Conservation (phyloP, 2,797 vertebrate genomes). For the Paratrypauchen microcephalus region DNA sequence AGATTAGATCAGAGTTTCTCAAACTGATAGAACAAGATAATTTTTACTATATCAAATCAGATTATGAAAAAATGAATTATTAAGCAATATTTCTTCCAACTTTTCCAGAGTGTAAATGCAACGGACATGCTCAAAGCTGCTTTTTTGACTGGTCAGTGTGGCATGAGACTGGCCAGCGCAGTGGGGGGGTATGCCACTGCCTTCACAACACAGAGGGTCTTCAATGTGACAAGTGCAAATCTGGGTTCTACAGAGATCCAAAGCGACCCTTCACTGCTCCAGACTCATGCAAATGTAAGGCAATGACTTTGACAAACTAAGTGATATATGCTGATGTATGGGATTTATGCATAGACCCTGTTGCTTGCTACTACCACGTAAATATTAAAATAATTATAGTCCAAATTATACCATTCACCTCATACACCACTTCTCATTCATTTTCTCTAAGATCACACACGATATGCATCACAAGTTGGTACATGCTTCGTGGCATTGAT, state of each 20-base stretch:
- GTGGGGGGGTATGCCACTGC: conserved; percentile 90
- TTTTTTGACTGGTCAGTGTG: conserved; percentile 85
- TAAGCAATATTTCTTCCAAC: conserved; percentile 2
- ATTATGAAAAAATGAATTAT: background rate
- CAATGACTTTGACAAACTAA: background rate
- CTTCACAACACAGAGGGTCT: conserved; percentile 92
- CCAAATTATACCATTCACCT: conserved; percentile 38
- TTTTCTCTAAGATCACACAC: conserved; percentile 61
- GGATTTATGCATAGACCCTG: background rate
- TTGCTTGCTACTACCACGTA: conserved; percentile 9
- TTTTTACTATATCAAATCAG: background rate
- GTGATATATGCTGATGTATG: background rate
- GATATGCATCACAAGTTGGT: conserved; percentile 57
- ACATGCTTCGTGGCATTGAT: conserved; percentile 55
- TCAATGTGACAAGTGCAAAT: conserved; percentile 88
- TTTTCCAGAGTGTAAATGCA: conserved; percentile 89
- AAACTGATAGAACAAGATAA: background rate
- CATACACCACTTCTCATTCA: conserved; percentile 24
- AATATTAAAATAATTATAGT: conserved; percentile 26
- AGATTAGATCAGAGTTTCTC: no score
- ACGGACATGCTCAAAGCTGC: conserved; percentile 89
- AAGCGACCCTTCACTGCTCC: conserved; percentile 77
- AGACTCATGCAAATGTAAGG: conserved; percentile 90
- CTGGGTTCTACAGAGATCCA: conserved; percentile 89
- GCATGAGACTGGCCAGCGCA: conserved; percentile 86